Evolutionary conservation across 2,888 invertebrate genomes (phyloP).

Genomic region (Athrips mouffetella): DNA sequence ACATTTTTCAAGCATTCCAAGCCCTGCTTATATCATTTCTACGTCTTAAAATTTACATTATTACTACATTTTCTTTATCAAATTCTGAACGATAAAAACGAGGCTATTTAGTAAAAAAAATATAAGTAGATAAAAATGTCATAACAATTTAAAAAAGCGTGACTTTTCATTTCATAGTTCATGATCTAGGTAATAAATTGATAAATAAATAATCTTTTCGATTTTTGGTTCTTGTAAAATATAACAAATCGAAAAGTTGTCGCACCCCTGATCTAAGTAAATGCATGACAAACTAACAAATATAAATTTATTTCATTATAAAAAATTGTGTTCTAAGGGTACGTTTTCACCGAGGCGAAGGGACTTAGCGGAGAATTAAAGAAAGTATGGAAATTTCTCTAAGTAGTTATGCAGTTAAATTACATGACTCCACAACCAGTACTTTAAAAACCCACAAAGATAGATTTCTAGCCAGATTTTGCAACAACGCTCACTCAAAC

Average conservation of each 20-base stretch:
- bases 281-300: constrained; percentile 1
- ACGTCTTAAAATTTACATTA: constrained; percentile 9
- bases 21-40: constrained; percentile 16
- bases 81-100: constrained; percentile 15
- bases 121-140: constrained; percentile 10
- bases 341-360: too few relatives aligned
- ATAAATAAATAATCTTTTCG: constrained; percentile 16
- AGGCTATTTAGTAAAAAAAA: constrained; percentile 3
- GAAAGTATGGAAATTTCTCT: too few relatives aligned
- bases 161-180: background rate
- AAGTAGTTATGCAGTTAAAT: too few relatives aligned
- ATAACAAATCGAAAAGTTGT: constrained; percentile 16
- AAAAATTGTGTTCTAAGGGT: too few relatives aligned
- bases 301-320: background rate
- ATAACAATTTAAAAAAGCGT: constrained; percentile 2
- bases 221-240: constrained; percentile 15
- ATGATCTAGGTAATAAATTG: background rate
- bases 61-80: constrained; percentile 4
- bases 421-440: too few relatives aligned
- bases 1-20: constrained; percentile 27
- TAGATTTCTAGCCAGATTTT: too few relatives aligned
- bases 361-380: too few relatives aligned
- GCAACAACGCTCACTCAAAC: too few relatives aligned
- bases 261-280: background rate
- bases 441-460: too few relatives aligned